These are phyloP conservation scores for Leptinotarsa defecta DNA, from an alignment of 1,140 invertebrate genomes.

Conservation along the genomic window DNA sequence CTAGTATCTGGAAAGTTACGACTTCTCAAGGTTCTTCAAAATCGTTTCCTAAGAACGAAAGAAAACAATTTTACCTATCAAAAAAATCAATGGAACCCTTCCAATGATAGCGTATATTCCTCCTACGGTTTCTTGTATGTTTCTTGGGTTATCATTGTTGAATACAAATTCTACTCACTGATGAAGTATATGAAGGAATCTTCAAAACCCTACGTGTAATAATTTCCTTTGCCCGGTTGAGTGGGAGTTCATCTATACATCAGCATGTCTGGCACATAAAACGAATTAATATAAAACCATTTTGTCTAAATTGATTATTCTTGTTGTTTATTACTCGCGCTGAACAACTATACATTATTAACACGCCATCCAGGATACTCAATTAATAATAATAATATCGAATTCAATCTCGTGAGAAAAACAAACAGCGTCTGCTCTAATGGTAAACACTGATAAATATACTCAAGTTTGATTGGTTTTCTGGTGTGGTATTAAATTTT, in stretches of 20 bases:
- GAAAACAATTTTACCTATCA: no score
- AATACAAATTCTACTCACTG: no score
- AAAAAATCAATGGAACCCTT: no score
- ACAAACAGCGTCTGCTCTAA: slow-evolving; percentile 15
- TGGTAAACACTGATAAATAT: slow-evolving; percentile 26
- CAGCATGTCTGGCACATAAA: not conserved
- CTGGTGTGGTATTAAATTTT: slow-evolving; percentile 13
- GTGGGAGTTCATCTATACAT: no score
- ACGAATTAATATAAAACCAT: not conserved
- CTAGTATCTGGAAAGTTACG: no score
- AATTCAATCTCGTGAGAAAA: slow-evolving; percentile 16
- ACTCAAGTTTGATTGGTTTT: slow-evolving; percentile 24
- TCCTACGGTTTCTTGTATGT: no score
- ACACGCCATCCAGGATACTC: slow-evolving; percentile 8
- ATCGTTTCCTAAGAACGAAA: no score
- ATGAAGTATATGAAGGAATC: no score
- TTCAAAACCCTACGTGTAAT: no score
- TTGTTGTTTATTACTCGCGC: not conserved
- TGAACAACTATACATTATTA: slow-evolving; percentile 18
- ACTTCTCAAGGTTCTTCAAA: rapidly evolving
- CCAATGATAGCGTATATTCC: no score
- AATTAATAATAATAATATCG: slow-evolving; percentile 18
- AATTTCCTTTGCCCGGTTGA: no score
- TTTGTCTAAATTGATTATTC: slow-evolving; percentile 14
- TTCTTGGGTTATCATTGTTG: no score